These are phyloP conservation scores for Thunnus maccoyii DNA, from an alignment of 2,113 vertebrate genomes.

Conservation along the genomic window DNA sequence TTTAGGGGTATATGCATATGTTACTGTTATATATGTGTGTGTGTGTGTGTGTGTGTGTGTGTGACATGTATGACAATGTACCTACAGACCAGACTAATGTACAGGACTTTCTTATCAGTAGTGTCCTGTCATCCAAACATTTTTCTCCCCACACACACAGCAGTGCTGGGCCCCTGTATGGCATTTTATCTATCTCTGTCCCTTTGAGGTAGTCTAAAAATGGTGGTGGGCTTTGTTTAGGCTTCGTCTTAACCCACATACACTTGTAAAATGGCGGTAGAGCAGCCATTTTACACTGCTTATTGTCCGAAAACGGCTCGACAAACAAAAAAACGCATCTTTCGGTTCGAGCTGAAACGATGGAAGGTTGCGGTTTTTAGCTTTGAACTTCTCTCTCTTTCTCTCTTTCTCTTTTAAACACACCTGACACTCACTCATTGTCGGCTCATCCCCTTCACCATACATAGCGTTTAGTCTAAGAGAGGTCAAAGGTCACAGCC, in stretches of 20 bases:
- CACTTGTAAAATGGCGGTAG: neutral
- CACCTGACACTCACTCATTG: conserved; percentile 29
- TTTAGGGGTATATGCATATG: neutral
- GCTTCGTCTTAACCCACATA: neutral
- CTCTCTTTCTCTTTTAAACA: conserved; percentile 1
- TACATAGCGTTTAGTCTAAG: conserved; percentile 32
- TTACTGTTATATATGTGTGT: neutral
- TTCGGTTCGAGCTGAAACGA: conserved; percentile 10
- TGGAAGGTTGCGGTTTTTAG: neutral
- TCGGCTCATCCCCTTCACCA: neutral
- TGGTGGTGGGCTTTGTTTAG: conserved; percentile 45
- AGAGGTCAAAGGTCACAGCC: conserved; percentile 60
- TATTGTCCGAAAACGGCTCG: conserved; percentile 17
- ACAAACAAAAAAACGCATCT: conserved; percentile 13
- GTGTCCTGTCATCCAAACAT: conserved; percentile 27
- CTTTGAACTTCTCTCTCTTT: conserved; percentile 38
- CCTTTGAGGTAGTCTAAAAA: conserved; percentile 15
- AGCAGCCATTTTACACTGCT: conserved; percentile 7
- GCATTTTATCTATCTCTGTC: conserved; percentile 59
- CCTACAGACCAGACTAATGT: conserved; percentile 3
- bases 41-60: conserved; percentile 6
- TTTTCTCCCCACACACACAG: neutral
- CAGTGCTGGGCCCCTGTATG: conserved; percentile 37
- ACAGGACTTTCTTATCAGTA: conserved; percentile 50
- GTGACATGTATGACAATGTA: conserved; percentile 7